Evolutionary conservation across 2,888 invertebrate species (phyloP), one percentile per base, ranked within the genome.

Genomic region (Heteromurus nitidus): DNA sequence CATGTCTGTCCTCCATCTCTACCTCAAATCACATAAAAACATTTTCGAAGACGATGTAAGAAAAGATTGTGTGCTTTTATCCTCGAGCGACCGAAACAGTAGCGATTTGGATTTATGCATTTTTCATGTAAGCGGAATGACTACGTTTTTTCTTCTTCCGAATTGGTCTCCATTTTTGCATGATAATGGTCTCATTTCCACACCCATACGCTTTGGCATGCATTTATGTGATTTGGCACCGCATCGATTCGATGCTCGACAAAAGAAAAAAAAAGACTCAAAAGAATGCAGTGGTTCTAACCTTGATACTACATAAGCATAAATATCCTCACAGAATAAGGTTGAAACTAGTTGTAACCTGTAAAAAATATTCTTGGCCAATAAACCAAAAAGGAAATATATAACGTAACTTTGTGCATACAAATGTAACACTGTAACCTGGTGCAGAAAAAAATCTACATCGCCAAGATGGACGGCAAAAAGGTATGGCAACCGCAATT

Each of bases 141-240:
- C 11, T 47, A 5, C n/a, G n/a, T 55, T 22, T 7, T 55, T 55
- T 22, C n/a, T 55, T 22, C 13, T 55, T 22, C 26, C n/a, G n/a
- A 24, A 55, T 11, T 55, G 55, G 55, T 55, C 26, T 9, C 24
- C n/a, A 55, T 22, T 47, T 47, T 47, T 47, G 47, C 47, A 47
- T 47, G 11, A 47, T 47, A 47, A 55, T 55, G 16, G 26, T 3
- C 3, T 20, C 22, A 22, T 26, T 22, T 55, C 55, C 55, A 22
- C 55, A 55, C 55, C 47, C n/a, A n/a, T 16, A n/a, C n/a, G 3
- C 47, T 47, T 36, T 16, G 47, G 7, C 47, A n/a, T 47, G 11
- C 13, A 5, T 36, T 36, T 13, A 13, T 36, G 5, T 36, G 5
- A 9, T 36, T 36, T 36, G 36, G 36, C 36, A 36, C 36, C 7